Evolutionary conservation across 2,888 invertebrate species (phyloP).

Genomic region (Drosophila kuntzei): DNA sequence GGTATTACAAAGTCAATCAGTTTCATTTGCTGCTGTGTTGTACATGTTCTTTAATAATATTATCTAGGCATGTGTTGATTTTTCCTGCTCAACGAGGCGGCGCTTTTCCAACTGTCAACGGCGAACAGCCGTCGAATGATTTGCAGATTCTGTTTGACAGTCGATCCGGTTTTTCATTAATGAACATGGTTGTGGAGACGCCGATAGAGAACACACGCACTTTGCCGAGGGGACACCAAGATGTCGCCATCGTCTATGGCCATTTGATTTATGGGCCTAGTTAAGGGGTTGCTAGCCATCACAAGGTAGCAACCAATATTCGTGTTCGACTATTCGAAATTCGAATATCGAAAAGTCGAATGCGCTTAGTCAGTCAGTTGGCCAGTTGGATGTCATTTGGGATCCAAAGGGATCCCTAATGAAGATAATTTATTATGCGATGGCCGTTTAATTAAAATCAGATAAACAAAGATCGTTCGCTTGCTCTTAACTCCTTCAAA

Average conservation of each 20-base stretch:
- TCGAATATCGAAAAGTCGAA: conserved; percentile 19
- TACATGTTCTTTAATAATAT: conserved; percentile 42
- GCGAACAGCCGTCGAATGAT: conserved; percentile 72
- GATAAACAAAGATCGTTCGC: conserved; percentile 80
- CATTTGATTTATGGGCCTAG: conserved; percentile 66
- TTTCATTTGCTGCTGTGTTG: background rate
- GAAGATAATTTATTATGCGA: conserved; percentile 86
- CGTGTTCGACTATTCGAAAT: conserved; percentile 17
- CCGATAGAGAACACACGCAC: conserved; percentile 71
- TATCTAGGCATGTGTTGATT: conserved; percentile 81
- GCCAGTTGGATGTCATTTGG: conserved; percentile 23
- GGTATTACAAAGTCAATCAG: conserved; percentile 10
- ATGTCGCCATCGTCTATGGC: conserved; percentile 36
- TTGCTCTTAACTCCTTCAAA: conserved; percentile 59
- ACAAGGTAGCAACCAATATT: conserved; percentile 41
- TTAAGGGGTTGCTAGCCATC: conserved; percentile 33
- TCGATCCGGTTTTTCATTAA: conserved; percentile 80
- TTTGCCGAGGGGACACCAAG: conserved; percentile 31
- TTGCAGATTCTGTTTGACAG: conserved; percentile 80
- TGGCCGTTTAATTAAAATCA: conserved; percentile 86
- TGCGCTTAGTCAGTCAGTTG: conserved; percentile 39
- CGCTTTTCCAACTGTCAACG: conserved; percentile 80
- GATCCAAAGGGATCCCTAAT: conserved; percentile 70
- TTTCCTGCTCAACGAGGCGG: conserved; percentile 63
- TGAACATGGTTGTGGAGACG: conserved; percentile 64